Evolutionary conservation across 2,888 invertebrate genomes (phyloP), one percentile per base, ranked within the genome.

Genomic region (Brachyptera putata): DNA sequence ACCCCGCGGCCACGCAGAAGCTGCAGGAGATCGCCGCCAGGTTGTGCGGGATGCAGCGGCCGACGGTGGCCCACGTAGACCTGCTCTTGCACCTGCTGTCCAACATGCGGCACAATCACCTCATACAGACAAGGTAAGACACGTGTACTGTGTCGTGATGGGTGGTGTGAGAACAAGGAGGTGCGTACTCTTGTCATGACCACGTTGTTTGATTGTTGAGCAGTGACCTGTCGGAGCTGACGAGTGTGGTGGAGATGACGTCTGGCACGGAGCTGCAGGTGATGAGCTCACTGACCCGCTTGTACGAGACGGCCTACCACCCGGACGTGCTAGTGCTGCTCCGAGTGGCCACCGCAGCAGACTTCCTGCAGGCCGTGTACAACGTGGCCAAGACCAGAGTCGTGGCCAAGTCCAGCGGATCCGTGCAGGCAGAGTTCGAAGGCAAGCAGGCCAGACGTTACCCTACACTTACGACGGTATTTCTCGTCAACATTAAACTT

Each of bases 351-450:
- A 59, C 26, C 13, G 59, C 59, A 16, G 11, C 13, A 9, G 53
- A 16, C 2, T 3, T 59, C 21, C 39, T 59, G 26, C 39, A 59
- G 34, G 50, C 55, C 24, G 26, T 59, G 21, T 24, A 34, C 43
- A 30, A 43, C 3, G 18, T 53, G 21, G 24, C 48, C n/a, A 53
- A 14, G 30, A 18, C 16, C 53, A 50, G 16, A 1, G 14, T 3
- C 5, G 4, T 37, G 13, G 13, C 39, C 13, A 43, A 18, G 18
- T 21, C 18, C 4, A 43, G 43, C 16, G 39, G n/a, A 37, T 37
- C 16, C 16, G 3, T 14, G 7, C 34, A 34, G 7, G 34, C n/a
- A n/a, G 34, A 34, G 34, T 11, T 34, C 7, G 34, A 11, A 9
- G 34, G 11, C 7, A 11, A 34, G 34, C 34, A n/a, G n/a, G n/a